phyloP scores from a whole-genome alignment of 2,797 vertebrate genomes.

The Megalops cyprinoides region DNA sequence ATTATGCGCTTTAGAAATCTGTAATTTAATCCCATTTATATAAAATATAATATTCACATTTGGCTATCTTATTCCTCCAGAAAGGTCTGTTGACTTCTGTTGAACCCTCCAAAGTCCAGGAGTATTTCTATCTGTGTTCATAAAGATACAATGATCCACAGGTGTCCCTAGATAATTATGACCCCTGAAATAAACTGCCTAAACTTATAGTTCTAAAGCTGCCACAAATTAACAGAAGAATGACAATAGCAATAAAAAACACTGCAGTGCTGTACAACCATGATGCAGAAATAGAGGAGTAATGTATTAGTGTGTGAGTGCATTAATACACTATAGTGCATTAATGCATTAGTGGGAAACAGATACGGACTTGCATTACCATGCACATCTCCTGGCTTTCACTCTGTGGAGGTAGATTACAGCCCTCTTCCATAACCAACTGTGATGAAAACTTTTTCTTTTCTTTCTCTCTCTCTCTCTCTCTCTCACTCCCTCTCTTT shows the following conservation, averaged over 20 bases:
- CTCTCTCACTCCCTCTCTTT: background rate
- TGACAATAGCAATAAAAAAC: background rate
- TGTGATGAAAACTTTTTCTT: background rate
- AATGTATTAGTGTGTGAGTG: background rate
- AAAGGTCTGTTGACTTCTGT: background rate
- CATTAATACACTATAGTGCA: background rate
- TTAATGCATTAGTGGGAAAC: background rate
- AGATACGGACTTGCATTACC: background rate
- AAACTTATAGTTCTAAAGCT: no score
- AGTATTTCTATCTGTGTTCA: background rate
- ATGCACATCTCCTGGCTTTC: background rate
- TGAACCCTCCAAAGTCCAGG: background rate
- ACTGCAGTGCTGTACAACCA: background rate
- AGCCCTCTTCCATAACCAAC: background rate
- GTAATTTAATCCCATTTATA: no score
- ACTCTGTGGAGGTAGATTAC: slow-evolving; percentile 8
- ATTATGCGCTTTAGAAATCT: no score
- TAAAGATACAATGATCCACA: background rate
- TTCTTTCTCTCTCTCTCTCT: background rate
- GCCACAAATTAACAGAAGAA: background rate
- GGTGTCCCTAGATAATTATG: background rate
- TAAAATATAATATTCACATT: no score
- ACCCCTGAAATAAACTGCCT: background rate
- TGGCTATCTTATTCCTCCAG: background rate
- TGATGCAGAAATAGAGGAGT: background rate